Base-by-base conservation (phyloP, 2,113 vertebrate species). In the Sardina pilchardus region DNA sequence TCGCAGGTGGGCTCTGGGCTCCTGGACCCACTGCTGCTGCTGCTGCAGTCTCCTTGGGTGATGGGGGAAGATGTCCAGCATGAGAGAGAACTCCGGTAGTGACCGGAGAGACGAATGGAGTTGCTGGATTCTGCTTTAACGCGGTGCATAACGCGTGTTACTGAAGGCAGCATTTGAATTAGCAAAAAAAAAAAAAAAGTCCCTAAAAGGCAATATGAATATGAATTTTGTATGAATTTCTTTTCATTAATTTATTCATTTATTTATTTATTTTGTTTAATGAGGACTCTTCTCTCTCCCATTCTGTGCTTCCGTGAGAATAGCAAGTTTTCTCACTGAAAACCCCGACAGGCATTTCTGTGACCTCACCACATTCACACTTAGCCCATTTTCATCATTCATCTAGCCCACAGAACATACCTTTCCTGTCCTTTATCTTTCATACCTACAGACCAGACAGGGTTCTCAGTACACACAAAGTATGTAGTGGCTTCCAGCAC, bases 1-100 rank as follows among this genome's bases (percentile, higher is more conserved):
- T 90, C 89, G 88, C 93, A 94, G 92, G 94, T 93, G 91, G 92
- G 56, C 87, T 82, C 4, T 47, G 34, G 42, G 78, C 81, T 83
- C 84, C 30, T 45, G 83, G 47, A 19, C 82, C 63, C 45, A 87
- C 45, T 88, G n/a, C n/a, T n/a, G n/a, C n/a, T n/a, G n/a, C 88
- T 42, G 84, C 88, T 85, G 87, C 87, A 88, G 89, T 87, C 91
- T 93, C 86, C 82, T 88, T 90, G 87, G 89, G 85, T 84, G 89
- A 83, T 87, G 89, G 88, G 86, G 91, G 85, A 81, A 90, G 82
- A 17, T 45, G 83, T 86, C 48, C 89, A 90, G 83, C 82, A n/a
- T 63, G 21, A 6, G 21, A 6, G 53, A 59, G 53, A 59, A 24
- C 21, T 5, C 53, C 24, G 21, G 21, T 6, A 21, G 53, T 24